These are phyloP conservation scores for Ibidorhyncha struthersii DNA, from an alignment of 2,113 vertebrate genomes.

Conservation along the genomic window DNA sequence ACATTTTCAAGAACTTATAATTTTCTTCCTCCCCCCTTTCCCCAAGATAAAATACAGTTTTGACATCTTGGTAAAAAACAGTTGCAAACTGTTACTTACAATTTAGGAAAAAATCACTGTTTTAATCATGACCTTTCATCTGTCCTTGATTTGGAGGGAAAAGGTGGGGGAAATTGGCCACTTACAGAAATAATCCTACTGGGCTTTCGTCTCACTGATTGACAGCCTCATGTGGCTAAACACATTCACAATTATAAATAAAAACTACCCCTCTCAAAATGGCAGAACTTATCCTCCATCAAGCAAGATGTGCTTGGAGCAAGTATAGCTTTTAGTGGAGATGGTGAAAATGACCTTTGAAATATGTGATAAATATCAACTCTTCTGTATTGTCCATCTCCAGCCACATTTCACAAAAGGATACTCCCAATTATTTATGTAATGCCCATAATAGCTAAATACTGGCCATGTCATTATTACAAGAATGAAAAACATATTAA, in stretches of 20 bases:
- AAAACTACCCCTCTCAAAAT: constrained; percentile 68
- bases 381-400: neutral
- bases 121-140: constrained; percentile 84
- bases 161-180: constrained; percentile 76
- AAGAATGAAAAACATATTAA: neutral
- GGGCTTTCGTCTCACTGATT: constrained; percentile 69
- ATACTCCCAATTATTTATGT: neutral
- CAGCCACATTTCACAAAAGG: neutral
- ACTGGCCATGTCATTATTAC: neutral
- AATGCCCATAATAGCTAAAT: neutral
- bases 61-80: constrained; percentile 81
- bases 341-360: constrained; percentile 24
- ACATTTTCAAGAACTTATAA: constrained; percentile 78
- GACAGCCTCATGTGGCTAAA: constrained; percentile 75
- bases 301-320: constrained; percentile 55
- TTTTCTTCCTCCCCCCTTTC: constrained; percentile 67
- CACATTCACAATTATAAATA: constrained; percentile 76
- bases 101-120: constrained; percentile 77
- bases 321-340: constrained; percentile 35
- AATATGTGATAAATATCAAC: neutral
- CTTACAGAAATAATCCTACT: constrained; percentile 79
- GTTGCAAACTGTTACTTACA: constrained; percentile 78
- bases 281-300: constrained; percentile 62
- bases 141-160: constrained; percentile 76
- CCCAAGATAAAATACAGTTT: constrained; percentile 75